Percentiles rank a stretch among this genome's conserved stretches.
Conservation (phyloP, 2,113 vertebrate genomes). For the Varanus salvator region DNA sequence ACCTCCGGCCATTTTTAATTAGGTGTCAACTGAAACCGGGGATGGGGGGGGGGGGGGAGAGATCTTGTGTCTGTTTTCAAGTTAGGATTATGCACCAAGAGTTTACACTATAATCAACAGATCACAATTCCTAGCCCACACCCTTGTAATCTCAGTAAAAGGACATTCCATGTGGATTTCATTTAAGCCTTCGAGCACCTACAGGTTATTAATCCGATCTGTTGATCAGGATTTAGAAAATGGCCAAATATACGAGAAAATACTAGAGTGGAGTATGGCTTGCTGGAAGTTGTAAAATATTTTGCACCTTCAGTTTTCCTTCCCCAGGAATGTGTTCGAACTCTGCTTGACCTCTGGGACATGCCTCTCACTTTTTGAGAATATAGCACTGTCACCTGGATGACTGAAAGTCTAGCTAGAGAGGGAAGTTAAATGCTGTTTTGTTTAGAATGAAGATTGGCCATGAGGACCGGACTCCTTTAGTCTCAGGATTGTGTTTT, state of each 20-base stretch:
- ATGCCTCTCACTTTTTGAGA: slow-evolving; percentile 31
- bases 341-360: slow-evolving; percentile 7
- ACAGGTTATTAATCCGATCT: neutral
- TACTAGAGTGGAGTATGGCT: neutral
- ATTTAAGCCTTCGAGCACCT: neutral
- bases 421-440: slow-evolving; percentile 22
- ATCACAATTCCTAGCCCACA: neutral
- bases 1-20: slow-evolving; percentile 1
- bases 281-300: slow-evolving; percentile 15
- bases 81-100: slow-evolving; percentile 15
- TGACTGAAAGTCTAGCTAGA: slow-evolving; percentile 30
- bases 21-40: slow-evolving; percentile 11
- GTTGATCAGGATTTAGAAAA: neutral
- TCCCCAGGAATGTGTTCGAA: slow-evolving; percentile 31
- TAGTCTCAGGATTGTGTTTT: neutral
- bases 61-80: neutral
- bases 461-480: neutral
- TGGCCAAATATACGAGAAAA: slow-evolving; percentile 2
- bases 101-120: slow-evolving; percentile 3
- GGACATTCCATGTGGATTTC: neutral
- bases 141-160: neutral
- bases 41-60: no score
- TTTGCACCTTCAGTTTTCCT: slow-evolving; percentile 24
- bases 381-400: slow-evolving; percentile 3
- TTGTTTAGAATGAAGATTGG: slow-evolving; percentile 24